phyloP scores from a whole-genome alignment of 1,140 invertebrate genomes.

The Penaeus indicus region DNA sequence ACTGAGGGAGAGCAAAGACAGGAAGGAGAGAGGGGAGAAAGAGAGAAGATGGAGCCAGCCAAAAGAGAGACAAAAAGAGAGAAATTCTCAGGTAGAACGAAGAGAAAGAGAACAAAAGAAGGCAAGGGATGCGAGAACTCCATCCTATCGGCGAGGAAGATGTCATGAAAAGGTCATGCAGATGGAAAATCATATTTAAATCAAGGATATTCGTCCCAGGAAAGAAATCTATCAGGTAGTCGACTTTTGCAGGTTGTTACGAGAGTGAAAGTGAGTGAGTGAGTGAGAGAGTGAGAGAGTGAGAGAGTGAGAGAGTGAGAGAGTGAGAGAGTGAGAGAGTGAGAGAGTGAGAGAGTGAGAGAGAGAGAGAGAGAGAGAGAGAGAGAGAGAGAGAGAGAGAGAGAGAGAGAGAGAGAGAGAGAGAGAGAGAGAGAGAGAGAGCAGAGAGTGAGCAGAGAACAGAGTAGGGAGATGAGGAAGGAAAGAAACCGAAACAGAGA shows the following conservation, averaged over 20 bases:
- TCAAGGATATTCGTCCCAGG: neutral
- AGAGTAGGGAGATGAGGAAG: neutral
- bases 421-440: no score
- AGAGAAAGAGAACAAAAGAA: neutral
- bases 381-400: neutral
- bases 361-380: neutral
- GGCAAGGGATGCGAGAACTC: neutral
- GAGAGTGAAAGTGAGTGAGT: neutral
- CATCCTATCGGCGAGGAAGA: neutral
- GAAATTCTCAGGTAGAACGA: neutral
- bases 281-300: neutral
- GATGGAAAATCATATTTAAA: no score
- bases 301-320: neutral
- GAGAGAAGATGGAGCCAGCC: neutral
- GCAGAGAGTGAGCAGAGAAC: neutral
- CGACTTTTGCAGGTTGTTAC: neutral
- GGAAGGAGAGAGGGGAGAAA: no score
- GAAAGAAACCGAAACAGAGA: no score
- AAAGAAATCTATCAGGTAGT: neutral
- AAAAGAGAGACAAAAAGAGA: conserved; percentile 1
- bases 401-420: neutral
- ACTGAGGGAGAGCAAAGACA: neutral
- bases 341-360: neutral
- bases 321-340: neutral
- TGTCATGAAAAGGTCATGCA: neutral